phyloP scores from a whole-genome alignment of 2,113 vertebrate species.

The Pseudorhombus dupliciocellatus region DNA sequence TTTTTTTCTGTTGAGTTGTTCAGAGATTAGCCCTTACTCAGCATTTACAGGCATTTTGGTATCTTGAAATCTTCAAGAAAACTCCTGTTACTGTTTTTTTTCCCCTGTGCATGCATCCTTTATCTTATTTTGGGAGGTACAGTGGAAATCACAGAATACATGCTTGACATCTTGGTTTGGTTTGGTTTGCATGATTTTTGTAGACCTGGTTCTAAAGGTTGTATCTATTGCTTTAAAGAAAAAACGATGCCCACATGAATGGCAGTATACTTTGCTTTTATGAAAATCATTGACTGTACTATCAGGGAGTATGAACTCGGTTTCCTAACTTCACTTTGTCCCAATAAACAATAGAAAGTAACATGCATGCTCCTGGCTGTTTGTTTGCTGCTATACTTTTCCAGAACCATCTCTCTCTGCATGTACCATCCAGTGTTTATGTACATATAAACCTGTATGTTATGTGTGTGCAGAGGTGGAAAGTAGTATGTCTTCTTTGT shows the following conservation, averaged over 20 bases:
- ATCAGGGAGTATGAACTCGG: no score
- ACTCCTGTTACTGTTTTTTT: not conserved
- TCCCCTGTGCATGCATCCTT: conserved; percentile 31
- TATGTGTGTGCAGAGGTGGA: conserved; percentile 54
- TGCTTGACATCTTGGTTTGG: not conserved
- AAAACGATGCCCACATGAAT: no score
- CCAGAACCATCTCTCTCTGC: conserved; percentile 73
- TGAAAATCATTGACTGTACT: no score
- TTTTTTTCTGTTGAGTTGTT: not conserved
- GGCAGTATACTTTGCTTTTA: no score
- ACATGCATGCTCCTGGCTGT: conserved; percentile 76
- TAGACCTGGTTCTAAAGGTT: no score
- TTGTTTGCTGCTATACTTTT: conserved; percentile 45
- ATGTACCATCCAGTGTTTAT: conserved; percentile 77
- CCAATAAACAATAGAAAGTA: no score
- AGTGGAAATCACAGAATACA: not conserved
- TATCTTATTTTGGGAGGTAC: not conserved
- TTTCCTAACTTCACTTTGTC: no score
- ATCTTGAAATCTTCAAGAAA: conserved; percentile 5
- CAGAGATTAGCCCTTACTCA: not conserved
- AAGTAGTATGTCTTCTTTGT: conserved; percentile 14
- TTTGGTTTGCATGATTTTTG: conserved; percentile 46
- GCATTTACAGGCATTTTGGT: conserved; percentile 29
- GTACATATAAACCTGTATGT: not conserved
- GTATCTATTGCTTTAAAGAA: no score